Evolutionary conservation across 2,113 vertebrate genomes (phyloP).

Genomic region (Acrocephalus arundinaceus): DNA sequence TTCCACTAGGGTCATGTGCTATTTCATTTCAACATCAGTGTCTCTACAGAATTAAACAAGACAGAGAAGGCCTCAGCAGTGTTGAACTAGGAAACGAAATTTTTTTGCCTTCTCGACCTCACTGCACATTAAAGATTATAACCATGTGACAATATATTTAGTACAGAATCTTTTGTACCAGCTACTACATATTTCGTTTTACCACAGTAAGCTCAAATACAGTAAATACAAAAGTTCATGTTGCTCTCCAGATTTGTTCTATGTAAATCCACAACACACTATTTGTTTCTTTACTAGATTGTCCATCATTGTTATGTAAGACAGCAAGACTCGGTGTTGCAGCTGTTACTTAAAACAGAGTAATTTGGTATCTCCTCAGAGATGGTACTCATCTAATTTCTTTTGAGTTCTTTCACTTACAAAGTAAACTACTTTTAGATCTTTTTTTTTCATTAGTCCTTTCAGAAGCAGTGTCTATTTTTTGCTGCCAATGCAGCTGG

Average conservation of each 20-base stretch:
- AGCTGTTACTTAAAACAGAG: not conserved
- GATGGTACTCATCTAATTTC: not conserved
- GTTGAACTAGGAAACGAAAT: not conserved
- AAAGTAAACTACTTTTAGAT: constrained; percentile 6
- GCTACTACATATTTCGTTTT: not conserved
- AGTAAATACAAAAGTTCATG: not conserved
- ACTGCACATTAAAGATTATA: not conserved
- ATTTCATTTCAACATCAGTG: not conserved
- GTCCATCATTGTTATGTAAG: not conserved
- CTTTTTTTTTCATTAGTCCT: not conserved
- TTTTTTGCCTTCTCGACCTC: not conserved
- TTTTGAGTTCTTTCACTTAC: not conserved
- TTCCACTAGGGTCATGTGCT: not conserved
- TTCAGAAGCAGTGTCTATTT: not conserved
- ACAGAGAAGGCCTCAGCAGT: not conserved
- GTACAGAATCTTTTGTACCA: not conserved
- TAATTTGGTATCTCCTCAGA: not conserved
- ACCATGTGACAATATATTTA: not conserved
- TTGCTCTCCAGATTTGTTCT: not conserved
- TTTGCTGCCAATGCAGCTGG: constrained; percentile 37
- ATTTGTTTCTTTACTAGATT: not conserved
- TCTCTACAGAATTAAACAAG: not conserved
- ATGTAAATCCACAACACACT: not conserved
- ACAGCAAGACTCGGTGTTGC: not conserved
- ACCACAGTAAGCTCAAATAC: not conserved